phyloP scores from a whole-genome alignment of 2,113 vertebrate genomes.

The Marcusenius ussheri region DNA sequence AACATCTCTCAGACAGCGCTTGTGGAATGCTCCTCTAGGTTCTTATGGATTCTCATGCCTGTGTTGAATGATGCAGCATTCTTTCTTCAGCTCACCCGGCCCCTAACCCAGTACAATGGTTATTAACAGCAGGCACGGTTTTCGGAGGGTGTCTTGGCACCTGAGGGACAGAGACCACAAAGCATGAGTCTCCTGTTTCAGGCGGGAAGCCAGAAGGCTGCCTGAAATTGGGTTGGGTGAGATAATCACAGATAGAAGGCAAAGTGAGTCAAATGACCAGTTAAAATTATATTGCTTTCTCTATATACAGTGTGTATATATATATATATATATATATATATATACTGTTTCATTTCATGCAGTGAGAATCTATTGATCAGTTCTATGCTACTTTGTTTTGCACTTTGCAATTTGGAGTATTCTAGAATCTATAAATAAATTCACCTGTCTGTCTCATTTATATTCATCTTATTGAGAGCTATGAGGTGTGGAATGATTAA shows the following conservation, averaged over 20 bases:
- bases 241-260: background rate
- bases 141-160: background rate
- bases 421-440: background rate
- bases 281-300: background rate
- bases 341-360: background rate
- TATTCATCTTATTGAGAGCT: background rate
- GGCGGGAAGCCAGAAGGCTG: background rate
- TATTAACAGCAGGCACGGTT: background rate
- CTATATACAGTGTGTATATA: too few relatives aligned
- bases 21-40: background rate
- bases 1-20: background rate
- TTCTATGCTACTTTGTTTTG: background rate
- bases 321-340: too few relatives aligned
- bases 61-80: background rate
- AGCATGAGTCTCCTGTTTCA: background rate
- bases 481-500: background rate
- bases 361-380: background rate
- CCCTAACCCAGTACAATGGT: background rate
- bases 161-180: background rate
- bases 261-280: background rate
- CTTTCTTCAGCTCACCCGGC: background rate
- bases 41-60: background rate
- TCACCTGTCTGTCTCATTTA: background rate
- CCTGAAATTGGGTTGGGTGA: background rate
- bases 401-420: background rate